These are phyloP conservation scores for Engraulis encrasicolus DNA, from an alignment of 2,113 vertebrate genomes.

Conservation along the genomic window DNA sequence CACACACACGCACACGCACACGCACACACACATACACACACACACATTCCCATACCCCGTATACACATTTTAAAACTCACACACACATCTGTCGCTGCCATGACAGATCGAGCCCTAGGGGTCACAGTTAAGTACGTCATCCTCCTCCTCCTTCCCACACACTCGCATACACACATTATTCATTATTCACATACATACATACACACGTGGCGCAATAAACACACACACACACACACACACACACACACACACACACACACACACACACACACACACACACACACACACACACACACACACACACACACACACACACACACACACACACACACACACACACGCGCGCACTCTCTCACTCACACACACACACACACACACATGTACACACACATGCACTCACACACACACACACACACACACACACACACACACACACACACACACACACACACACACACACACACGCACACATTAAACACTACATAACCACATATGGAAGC, in stretches of 20 bases:
- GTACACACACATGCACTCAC: no score
- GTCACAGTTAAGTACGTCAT: background rate
- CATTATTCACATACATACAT: background rate
- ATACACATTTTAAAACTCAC: no score
- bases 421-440: background rate
- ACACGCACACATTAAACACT: background rate
- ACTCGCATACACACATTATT: background rate
- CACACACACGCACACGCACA: no score
- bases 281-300: no score
- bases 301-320: background rate
- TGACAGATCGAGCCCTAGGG: background rate
- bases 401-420: no score
- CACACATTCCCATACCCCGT: background rate
- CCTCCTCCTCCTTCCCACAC: background rate
- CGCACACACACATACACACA: no score
- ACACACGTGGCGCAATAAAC: background rate
- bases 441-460: background rate
- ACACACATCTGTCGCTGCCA: background rate
- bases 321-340: background rate
- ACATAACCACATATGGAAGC: no score
- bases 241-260: no score
- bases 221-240: background rate
- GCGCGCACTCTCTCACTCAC: background rate
- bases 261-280: no score
- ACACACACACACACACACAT: no score